Base-by-base conservation (phyloP, 2,888 invertebrate species). In the Nemotelus pantherinus region DNA sequence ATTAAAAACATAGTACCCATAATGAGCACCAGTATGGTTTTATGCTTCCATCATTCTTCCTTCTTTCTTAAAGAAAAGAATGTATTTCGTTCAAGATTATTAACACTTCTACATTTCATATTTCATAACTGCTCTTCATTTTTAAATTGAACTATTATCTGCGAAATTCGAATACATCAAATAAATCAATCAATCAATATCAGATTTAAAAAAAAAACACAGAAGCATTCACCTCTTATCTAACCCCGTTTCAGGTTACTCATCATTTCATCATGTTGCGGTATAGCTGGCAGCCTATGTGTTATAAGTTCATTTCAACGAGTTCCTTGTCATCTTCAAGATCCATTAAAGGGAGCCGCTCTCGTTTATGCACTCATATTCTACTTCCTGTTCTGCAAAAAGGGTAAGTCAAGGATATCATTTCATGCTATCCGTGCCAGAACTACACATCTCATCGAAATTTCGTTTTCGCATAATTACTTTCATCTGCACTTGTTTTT, bases 271-370 rank as follows among this genome's bases (percentile, higher is more conserved):
- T 41, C 81, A 5, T 82, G 81, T 77, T 82, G 81, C 70, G 83
- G 83, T 60, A 68, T 82, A 25, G 82, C 83, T 58, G 82, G 82
- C 50, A 81, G 81, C 41, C 77, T 82, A 39, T 80, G 82, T 44
- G 80, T 80, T 53, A 79, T 82, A 3, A 81, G 82, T 77, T 82
- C 83, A 1, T 82, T 81, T 53, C 81, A 81, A 60, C 78, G 89
- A 81, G 90, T 91, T 3, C 85, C 90, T 72, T 91, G 91, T 80
- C 91, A 91, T 83, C 85, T 91, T 58, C 91, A 91, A 82, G 91
- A 91, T 84, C 91, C 91, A 1, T 88, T 91, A 58, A 90, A 91
- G 82, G 90, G 90, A 72, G 87, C 90, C 63, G 86, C 89, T 3
- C 83, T 91, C 72, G 89, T 90, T 7, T 90, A 89, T 82, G 89